Percentiles rank a stretch among this genome's conserved stretches.
phyloP scores from a whole-genome alignment of 2,888 invertebrate species.

The Peribatodes rhomboidaria region DNA sequence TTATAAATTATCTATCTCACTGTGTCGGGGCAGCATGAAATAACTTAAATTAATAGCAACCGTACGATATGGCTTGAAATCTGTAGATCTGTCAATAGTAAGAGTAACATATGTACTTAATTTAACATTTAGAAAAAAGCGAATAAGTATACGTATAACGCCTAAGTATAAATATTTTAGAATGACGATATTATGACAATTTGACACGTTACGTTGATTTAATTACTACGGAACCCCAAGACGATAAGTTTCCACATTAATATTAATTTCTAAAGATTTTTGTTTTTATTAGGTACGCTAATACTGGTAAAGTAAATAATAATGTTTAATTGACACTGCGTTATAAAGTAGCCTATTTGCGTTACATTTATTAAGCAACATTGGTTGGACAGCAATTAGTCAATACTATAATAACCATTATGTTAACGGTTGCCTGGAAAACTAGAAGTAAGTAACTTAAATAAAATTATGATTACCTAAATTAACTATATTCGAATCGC shows the following conservation, averaged over 20 bases:
- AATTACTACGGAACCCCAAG: too few species aligned
- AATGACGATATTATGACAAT: constrained; percentile 9
- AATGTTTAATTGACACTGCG: constrained; percentile 36
- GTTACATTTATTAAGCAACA: constrained; percentile 13
- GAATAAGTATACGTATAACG: neutral
- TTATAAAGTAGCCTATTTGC: constrained; percentile 47
- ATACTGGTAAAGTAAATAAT: constrained; percentile 17
- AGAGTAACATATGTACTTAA: neutral
- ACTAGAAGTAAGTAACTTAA: constrained; percentile 43
- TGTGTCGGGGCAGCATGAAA: constrained; percentile 56
- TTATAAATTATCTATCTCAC: constrained; percentile 63
- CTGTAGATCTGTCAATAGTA: constrained; percentile 3
- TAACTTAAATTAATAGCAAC: constrained; percentile 48
- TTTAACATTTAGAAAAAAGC: constrained; percentile 5
- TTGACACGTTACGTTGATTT: constrained; percentile 1
- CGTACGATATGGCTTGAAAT: constrained; percentile 32
- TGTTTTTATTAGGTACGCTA: neutral
- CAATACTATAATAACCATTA: constrained; percentile 14
- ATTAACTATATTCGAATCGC: constrained; percentile 50
- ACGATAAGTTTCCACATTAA: neutral
- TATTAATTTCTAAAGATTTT: neutral
- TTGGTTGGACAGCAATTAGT: constrained; percentile 3
- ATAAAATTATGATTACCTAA: constrained; percentile 48
- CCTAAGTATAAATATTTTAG: neutral
- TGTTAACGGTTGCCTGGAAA: constrained; percentile 56